Base-by-base conservation (phyloP, 37 sponge, comb jelly and placozoan genomes). In the Oscarella lobularis region DNA sequence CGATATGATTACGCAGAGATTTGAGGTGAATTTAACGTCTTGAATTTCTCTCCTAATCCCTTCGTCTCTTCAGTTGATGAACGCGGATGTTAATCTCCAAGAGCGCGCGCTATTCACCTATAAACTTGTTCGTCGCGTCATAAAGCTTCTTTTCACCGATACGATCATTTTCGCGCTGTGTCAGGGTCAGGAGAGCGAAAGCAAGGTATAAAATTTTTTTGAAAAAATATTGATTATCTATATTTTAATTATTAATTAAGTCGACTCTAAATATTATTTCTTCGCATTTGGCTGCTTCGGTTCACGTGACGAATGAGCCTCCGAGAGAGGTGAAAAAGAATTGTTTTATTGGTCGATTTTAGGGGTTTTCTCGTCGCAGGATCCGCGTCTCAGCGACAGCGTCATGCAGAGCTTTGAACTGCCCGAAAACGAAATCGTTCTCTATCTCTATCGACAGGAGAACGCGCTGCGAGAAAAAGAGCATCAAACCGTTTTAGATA, bases 51-150 rank as follows among this genome's bases (percentile, higher is more conserved):
- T n/a, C n/a, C n/a, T n/a, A n/a, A n/a, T n/a, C n/a, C n/a, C n/a
- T n/a, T n/a, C n/a, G n/a, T n/a, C n/a, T n/a, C n/a, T n/a, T 29
- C 71, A 68, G 71, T 68, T 68, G 71, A 34, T 68, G 6, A 14
- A 68, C 31, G 71, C 71, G 35, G 71, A 68, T 14, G 31, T 68
- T 32, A 35, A 5, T 4, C 31, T 68, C 4, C 71, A 68, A 68
- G 71, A 14, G 35, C 6, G 33, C 29, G 71, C 71, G 29, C 71
- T 68, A 4, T 68, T 29, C 31, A 68, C 71, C 5, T 68, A 68
- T 35, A 68, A 68, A 4, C 71, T 68, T 32, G 35, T 68, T 29
- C 31, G 4, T 32, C 5, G 4, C 6, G 31, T 35, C 33, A 5
- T 5, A 32, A 30, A 30, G 71, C 71, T 68, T 32, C 31, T 5